These are phyloP conservation scores for Nothocercus nigrocapillus DNA, from an alignment of 2,113 vertebrate genomes.

Conservation along the genomic window DNA sequence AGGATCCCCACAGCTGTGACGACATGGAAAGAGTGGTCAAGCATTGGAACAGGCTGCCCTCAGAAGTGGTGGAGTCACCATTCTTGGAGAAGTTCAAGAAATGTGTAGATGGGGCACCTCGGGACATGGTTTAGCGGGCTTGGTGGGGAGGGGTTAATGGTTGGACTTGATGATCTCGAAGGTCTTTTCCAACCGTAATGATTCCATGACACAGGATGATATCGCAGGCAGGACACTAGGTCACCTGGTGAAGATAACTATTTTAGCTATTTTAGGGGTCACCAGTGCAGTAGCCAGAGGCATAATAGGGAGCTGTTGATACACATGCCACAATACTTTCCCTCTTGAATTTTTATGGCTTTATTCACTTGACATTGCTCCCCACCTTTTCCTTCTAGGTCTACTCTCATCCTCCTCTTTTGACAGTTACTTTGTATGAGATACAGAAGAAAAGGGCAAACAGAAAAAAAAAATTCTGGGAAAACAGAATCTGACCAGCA, in stretches of 20 bases:
- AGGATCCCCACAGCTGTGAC: not conserved
- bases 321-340: rapidly evolving
- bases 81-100: no score
- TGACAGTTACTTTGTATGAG: not conserved
- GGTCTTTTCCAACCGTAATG: no score
- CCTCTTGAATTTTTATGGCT: not conserved
- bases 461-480: no score
- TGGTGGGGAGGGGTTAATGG: no score
- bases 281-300: not conserved
- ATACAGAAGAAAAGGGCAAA: not conserved
- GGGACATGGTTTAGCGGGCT: no score
- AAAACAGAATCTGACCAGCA: not conserved
- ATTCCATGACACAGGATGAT: not conserved
- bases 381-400: not conserved
- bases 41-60: no score
- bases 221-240: not conserved
- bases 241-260: not conserved
- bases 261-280: not conserved
- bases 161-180: no score
- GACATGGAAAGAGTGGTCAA: no score
- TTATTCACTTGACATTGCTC: not conserved
- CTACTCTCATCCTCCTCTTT: not conserved
- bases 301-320: not conserved
- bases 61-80: no score
- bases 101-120: no score